A percentile compares a stretch with the other conserved stretches of the same genome.
These are phyloP conservation scores for Palythoa grandiflora DNA, from an alignment of 92 coral and sea anemone species.

Conservation along the genomic window DNA sequence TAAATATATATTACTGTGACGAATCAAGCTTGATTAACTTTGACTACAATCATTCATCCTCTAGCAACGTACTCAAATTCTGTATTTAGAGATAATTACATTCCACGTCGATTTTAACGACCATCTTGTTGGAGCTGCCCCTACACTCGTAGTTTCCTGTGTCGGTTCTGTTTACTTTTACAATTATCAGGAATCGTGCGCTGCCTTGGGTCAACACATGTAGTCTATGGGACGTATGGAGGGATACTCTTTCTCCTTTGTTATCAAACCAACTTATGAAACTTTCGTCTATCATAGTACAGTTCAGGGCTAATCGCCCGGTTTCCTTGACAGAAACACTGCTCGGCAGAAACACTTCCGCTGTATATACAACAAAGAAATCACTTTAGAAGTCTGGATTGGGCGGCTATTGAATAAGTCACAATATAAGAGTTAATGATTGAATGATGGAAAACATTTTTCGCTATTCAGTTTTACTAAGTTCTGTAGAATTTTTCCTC, in stretches of 20 bases:
- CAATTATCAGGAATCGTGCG: conserved; percentile 57
- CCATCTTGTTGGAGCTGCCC: conserved; percentile 34
- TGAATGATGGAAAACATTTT: too few species aligned
- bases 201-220: conserved; percentile 58
- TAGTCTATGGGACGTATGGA: conserved; percentile 55
- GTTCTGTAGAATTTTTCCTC: too few species aligned
- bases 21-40: too few species aligned
- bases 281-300: conserved; percentile 59
- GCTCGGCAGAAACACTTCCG: neutral
- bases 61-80: neutral
- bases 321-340: conserved; percentile 61
- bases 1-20: too few species aligned
- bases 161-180: conserved; percentile 61
- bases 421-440: too few species aligned
- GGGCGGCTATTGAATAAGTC: too few species aligned
- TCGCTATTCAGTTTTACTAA: too few species aligned
- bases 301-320: conserved; percentile 51
- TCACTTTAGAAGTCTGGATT: neutral
- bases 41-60: too few species aligned
- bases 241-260: conserved; percentile 49
- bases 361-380: neutral
- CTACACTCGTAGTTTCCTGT: conserved; percentile 71
- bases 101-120: conserved; percentile 63
- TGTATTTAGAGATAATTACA: conserved; percentile 57
- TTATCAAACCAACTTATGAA: conserved; percentile 69